A percentile compares a stretch with the other conserved stretches of the same genome.
Evolutionary conservation across 2,113 vertebrate genomes (phyloP).

Genomic region (Pterocles gutturalis): DNA sequence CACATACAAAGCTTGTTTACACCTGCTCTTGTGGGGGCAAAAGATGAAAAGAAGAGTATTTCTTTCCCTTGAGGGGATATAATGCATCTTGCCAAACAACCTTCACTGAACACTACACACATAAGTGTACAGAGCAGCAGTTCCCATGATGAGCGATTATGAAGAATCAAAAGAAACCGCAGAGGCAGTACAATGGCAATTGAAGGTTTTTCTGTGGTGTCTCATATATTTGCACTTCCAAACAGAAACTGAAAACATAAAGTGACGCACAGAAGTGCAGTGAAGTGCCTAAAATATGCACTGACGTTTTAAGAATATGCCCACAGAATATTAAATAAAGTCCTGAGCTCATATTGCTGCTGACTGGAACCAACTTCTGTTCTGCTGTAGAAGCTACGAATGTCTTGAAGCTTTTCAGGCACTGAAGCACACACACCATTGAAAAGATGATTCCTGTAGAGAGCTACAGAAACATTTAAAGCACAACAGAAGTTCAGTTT

Average conservation of each 20-base stretch:
- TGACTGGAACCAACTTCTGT: not conserved
- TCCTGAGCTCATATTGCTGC: not conserved
- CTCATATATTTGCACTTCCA: slow-evolving; percentile 48
- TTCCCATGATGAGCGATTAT: slow-evolving; percentile 37
- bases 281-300: slow-evolving; percentile 46
- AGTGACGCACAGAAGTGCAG: slow-evolving; percentile 31
- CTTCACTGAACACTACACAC: not conserved
- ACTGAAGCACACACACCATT: not conserved
- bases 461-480: not conserved
- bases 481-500: not conserved
- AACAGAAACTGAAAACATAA: slow-evolving; percentile 38
- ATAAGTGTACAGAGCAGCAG: not conserved
- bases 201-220: slow-evolving; percentile 28
- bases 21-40: not conserved
- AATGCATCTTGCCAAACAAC: not conserved
- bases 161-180: slow-evolving; percentile 34
- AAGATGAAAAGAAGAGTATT: not conserved
- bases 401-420: not conserved
- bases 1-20: not conserved
- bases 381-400: not conserved
- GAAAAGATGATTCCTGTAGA: not conserved
- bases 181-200: slow-evolving; percentile 35
- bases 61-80: not conserved
- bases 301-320: slow-evolving; percentile 40
- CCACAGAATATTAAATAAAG: slow-evolving; percentile 50